Evolutionary conservation across 2,888 invertebrate species (phyloP), one percentile per base, ranked within the genome.

Genomic region (Philereme vetulata): DNA sequence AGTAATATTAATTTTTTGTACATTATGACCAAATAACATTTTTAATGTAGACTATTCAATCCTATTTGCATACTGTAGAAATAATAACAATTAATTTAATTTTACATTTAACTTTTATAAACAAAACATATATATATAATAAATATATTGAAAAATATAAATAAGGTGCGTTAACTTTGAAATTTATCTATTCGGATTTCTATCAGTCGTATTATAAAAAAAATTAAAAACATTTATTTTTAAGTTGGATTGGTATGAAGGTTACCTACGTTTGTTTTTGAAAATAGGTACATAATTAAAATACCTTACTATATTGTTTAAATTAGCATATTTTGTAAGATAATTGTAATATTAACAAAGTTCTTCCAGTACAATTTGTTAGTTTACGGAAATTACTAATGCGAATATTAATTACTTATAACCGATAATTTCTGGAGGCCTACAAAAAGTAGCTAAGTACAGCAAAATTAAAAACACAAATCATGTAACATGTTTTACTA

Each of bases 1-100:
- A n/a, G n/a, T n/a, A 21, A 21, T 21, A 21, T 40, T 43, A 52
- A 48, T 54, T 45, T 72, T 77, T 76, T 77, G 68, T 76, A 75
- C 42, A 47, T 33, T 66, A 70, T 70, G 77, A 77, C 77, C 74
- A 77, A 76, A 74, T 64, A 64, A 71, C 64, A 69, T 70, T 72
- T 72, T 65, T 69, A 71, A 65, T 46, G 7, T 38, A 38, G 38
- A 38, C 8, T 38, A 38, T 8, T 38, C 38, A 38, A 61, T 67
- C 70, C 64, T 38, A 50, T 46, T 56, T 36, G 33, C 33, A 56
- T 51, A 52, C 7, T 4, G 33, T 57, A 51, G n/a, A 51, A 45
- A 7, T 35, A 47, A 10, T 45, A 50, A 38, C 50, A 46, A 7
- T 38, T 38, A 38, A 6, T 38, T 4, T 38, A 8, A 38, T 44